Conservation (phyloP, 2,113 vertebrate species). For the Pyrgilauda ruficollis region DNA sequence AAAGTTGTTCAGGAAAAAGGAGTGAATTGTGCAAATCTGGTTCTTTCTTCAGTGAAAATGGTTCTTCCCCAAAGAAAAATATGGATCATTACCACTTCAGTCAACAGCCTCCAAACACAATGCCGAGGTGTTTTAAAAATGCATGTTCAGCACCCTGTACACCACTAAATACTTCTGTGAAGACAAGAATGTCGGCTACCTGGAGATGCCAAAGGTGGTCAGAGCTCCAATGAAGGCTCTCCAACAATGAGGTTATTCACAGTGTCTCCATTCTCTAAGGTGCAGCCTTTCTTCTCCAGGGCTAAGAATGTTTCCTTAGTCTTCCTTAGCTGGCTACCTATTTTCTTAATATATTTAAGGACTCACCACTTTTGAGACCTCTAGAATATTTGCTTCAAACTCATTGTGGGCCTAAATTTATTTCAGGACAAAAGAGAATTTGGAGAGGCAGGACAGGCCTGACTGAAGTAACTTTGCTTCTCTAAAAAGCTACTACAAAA, state of each 20-base stretch:
- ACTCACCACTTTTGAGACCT: background rate
- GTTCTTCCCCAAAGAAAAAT: background rate
- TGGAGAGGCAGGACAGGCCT: background rate
- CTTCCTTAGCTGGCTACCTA: background rate
- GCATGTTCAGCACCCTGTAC: background rate
- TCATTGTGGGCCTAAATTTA: background rate
- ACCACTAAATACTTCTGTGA: background rate
- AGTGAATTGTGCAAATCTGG: background rate
- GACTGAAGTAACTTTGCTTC: background rate
- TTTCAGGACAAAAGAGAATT: background rate
- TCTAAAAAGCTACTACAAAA: background rate
- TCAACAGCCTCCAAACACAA: background rate
- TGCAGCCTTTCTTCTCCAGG: background rate
- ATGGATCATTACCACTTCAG: background rate
- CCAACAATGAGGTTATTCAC: background rate
- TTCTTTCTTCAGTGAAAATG: background rate
- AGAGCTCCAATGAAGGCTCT: background rate
- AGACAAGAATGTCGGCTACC: background rate
- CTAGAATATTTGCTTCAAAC: background rate
- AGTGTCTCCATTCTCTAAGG: background rate
- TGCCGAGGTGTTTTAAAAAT: background rate
- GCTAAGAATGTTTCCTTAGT: background rate
- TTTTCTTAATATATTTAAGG: background rate
- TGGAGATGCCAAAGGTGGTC: background rate
- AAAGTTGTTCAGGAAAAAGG: background rate